Evolutionary conservation across 1,140 invertebrate species (phyloP).

Genomic region (Drosophila lini): DNA sequence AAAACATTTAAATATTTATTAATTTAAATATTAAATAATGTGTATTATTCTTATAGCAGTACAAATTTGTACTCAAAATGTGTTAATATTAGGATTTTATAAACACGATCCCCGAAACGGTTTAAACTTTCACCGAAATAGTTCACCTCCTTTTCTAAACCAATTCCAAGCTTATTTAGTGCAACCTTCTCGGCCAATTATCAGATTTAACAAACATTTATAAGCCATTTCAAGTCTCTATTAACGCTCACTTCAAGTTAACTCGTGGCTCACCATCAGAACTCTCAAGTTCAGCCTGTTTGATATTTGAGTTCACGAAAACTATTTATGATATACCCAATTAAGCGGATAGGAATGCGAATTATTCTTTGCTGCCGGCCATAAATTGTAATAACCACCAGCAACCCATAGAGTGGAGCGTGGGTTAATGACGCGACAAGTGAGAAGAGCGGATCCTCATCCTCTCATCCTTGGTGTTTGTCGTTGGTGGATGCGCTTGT

Average conservation of each 20-base stretch:
- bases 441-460: conserved; percentile 39
- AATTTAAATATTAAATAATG: too few species aligned
- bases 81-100: not conserved
- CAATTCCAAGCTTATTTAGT: not conserved
- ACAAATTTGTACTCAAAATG: too few species aligned
- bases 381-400: conserved; percentile 25
- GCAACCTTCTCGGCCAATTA: conserved; percentile 1
- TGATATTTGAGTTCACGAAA: conserved; percentile 25
- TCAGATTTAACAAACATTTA: conserved; percentile 13
- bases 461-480: conserved; percentile 35
- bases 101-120: not conserved
- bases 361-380: conserved; percentile 32
- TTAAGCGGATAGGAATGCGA: conserved; percentile 35
- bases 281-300: conserved; percentile 4
- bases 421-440: conserved; percentile 69
- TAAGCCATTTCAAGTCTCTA: conserved; percentile 19
- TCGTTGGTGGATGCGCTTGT: conserved; percentile 55
- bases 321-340: conserved; percentile 44
- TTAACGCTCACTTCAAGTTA: conserved; percentile 1
- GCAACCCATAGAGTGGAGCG: conserved; percentile 33
- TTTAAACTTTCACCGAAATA: conserved; percentile 2
- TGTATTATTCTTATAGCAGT: too few species aligned
- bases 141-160: too few species aligned
- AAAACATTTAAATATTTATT: too few species aligned
- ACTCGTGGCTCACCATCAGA: not conserved